phyloP scores from a whole-genome alignment of 2,113 vertebrate species.

The Sphyrna mokarran region DNA sequence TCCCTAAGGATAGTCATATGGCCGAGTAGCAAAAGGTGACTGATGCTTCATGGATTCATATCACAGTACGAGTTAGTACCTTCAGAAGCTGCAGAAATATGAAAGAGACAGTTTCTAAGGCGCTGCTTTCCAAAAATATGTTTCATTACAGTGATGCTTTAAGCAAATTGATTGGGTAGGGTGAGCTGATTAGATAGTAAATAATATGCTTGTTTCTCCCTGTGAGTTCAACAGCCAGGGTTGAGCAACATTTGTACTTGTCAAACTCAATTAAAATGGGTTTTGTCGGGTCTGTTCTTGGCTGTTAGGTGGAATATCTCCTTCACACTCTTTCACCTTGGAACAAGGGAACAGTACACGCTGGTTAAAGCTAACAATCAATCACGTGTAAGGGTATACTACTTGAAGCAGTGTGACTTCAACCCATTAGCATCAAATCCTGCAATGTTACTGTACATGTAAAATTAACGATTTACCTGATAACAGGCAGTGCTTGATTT shows the following conservation, averaged over 20 bases:
- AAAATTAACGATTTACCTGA: not conserved
- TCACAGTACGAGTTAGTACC: not conserved
- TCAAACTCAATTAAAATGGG: not conserved
- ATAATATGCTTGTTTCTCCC: conserved; percentile 22
- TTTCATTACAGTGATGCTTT: not conserved
- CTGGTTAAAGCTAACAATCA: not conserved
- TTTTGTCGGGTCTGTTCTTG: conserved; percentile 16
- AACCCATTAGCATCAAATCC: not conserved
- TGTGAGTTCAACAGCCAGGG: not conserved
- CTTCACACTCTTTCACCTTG: conserved; percentile 1
- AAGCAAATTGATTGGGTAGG: not conserved
- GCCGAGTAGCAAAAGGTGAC: not conserved
- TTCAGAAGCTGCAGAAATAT: not conserved
- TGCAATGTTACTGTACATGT: not conserved
- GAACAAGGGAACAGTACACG: not conserved
- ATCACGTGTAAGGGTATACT: not conserved
- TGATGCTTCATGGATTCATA: not conserved
- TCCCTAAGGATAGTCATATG: not conserved
- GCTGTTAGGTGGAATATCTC: not conserved
- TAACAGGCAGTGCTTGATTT: not conserved
- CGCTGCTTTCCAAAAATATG: not conserved
- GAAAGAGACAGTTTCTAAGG: not conserved
- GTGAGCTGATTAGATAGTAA: conserved; percentile 19
- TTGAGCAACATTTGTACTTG: conserved; percentile 13
- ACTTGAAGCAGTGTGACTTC: not conserved